Base-by-base conservation (phyloP, 2,888 invertebrate genomes). In the Rhorus exstirpatorius region DNA sequence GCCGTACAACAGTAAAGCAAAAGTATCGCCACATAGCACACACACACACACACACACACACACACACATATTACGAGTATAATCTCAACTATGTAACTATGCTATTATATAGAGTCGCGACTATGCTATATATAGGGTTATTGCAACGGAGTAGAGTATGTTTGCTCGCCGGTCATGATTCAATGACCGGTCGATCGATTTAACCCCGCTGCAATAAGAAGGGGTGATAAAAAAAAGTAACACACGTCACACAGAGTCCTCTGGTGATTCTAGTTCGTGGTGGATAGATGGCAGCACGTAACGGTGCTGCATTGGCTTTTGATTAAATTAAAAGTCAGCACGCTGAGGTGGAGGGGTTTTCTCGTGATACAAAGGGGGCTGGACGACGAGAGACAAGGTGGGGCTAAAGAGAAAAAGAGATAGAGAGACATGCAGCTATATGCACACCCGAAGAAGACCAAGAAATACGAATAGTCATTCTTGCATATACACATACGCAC, bases 241-340 rank as follows among this genome's bases (percentile, higher is more conserved):
- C 26, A 53, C 8, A 31, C 38, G 17, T 24, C 21, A 8, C 35
- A 31, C 31, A 61, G 17, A 71, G 26, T 24, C 35, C 24, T 17
- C 35, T 19, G 55, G 55, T 21, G 51, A 1, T 21, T 46, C 49
- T 77, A 88, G 89, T 88, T 90, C 88, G 74, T 44, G 44, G 84
- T 74, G 86, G 87, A 86, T 86, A 86, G 91, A 86, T 89, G 91
- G 91, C 91, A 91, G 91, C 91, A 91, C 90, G 84, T 55, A 87
- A 86, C 87, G 88, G 67, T 74, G 71, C 35, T 82, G 75, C 55
- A 74, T 77, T 77, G 87, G 51, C 17, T 19, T 58, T 70, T 19
- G 49, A 60, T 67, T 65, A 60, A 83, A 79, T 83, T 79, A 76
- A 83, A 75, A 71, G 67, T 41, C 49, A 21, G 17, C 10, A 24